Base-by-base conservation (phyloP, 2,888 invertebrate genomes). In the Sphaeridia pumilis region DNA sequence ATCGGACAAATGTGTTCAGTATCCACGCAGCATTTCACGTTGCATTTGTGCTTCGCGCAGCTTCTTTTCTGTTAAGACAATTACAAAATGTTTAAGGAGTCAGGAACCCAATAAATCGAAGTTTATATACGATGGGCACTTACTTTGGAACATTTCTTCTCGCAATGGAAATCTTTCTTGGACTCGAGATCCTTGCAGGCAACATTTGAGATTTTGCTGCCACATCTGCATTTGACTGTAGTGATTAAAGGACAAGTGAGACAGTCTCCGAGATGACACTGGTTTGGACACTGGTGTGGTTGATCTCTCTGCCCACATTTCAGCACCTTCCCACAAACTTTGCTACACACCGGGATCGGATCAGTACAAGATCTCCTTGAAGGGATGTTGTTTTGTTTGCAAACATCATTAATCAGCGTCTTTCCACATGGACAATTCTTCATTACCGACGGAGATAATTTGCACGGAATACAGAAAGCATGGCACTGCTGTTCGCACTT, bases 11-110 rank as follows among this genome's bases (percentile, higher is more conserved):
- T 76, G 70, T 97, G 97, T 55, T 88, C 84, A 14, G 79, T 73
- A 56, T 84, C 84, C 62, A 86, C 83, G 72, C 95, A 52, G 71
- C 97, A 97, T 41, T 78, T 73, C 61, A 84, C 82, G 66, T 85
- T 84, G 73, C 97, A 97, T 66, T 87, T 88, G 72, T 93, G 92
- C 24, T 86, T 85, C 0, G 85, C 86, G 69, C 89, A 89, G 12
- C 80, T 80, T 53, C 87, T 76, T 69, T 85, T 83, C 78, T 81
- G 24, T 7, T 43, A 21, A 21, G 10, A 24, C 4, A 12, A n/a
- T 22, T 24, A 10, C 44, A 10, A 21, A 43, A 7, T 28, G 21
- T 17, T 21, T 34, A n/a, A 3, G 20, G 22, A 20, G n/a, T n/a
- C n/a, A n/a, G 14, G 14, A 31, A 31, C 31, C 14, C 14, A 10